Conservation (phyloP, 1,140 invertebrate species). For the Bombus affinis region DNA sequence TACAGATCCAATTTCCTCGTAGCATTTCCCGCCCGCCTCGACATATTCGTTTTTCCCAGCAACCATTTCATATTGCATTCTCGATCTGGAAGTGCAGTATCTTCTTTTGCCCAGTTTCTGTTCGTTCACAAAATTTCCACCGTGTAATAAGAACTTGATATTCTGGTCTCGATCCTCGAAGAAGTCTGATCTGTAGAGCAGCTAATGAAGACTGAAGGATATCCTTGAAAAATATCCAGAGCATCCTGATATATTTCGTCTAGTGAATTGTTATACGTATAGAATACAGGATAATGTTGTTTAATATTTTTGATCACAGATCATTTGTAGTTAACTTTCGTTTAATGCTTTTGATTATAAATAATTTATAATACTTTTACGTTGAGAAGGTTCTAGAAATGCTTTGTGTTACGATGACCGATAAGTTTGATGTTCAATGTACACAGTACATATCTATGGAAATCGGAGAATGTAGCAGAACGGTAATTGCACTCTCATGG, state of each 20-base stretch:
- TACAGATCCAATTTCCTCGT: neutral
- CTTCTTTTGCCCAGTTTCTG: neutral
- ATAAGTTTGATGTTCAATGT: neutral
- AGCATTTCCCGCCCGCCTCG: neutral
- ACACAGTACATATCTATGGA: neutral
- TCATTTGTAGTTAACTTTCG: neutral
- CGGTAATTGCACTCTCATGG: conserved; percentile 17
- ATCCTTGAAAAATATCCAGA: neutral
- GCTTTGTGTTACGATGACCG: neutral
- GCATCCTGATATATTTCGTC: neutral
- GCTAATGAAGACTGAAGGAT: neutral
- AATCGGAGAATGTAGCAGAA: conserved; percentile 24
- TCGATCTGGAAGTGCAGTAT: neutral
- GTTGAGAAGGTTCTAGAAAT: neutral
- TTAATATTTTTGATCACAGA: neutral
- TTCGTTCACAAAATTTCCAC: neutral
- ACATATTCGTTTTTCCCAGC: neutral
- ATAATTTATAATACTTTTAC: neutral
- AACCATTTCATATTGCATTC: neutral
- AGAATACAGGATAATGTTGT: neutral
- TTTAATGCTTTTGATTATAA: neutral
- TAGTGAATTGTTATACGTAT: neutral
- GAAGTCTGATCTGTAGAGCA: neutral
- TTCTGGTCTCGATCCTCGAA: neutral
- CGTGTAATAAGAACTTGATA: neutral